Conservation (phyloP, 2,113 vertebrate species). For the Perccottus glenii region DNA sequence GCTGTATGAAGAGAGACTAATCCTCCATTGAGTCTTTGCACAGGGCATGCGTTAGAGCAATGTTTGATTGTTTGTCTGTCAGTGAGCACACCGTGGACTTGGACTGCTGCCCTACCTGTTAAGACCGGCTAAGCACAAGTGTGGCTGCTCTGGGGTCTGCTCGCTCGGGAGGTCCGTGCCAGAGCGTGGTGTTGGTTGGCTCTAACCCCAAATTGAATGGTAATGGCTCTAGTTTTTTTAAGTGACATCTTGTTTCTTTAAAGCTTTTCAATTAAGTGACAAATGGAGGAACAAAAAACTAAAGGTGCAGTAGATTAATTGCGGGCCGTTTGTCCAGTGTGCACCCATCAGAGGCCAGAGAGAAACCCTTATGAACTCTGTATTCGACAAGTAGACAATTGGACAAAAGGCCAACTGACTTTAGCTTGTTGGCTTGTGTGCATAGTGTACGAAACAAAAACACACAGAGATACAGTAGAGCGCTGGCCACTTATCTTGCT, state of each 20-base stretch:
- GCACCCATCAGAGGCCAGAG: constrained; percentile 18
- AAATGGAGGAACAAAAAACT: constrained; percentile 1
- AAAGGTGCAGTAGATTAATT: constrained; percentile 13
- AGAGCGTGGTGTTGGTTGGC: no score
- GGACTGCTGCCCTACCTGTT: constrained; percentile 1
- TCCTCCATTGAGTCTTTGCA: background rate
- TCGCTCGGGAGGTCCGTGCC: background rate
- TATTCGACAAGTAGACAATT: constrained; percentile 18
- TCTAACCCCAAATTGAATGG: no score
- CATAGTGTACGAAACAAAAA: constrained; percentile 32
- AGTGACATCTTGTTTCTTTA: no score
- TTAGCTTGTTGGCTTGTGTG: constrained; percentile 18
- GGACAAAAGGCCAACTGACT: constrained; percentile 39
- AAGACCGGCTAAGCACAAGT: background rate
- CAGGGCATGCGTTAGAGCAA: background rate
- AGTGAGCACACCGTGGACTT: constrained; percentile 5
- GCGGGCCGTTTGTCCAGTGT: background rate
- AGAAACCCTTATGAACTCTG: constrained; percentile 11
- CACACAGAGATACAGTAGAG: constrained; percentile 23
- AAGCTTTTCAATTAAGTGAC: background rate
- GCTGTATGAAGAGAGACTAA: background rate
- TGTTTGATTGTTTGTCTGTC: constrained; percentile 5
- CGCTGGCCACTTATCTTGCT: constrained; percentile 60
- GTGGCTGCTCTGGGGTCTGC: background rate
- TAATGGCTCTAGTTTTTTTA: no score